Evolutionary conservation across 2,797 vertebrate species (phyloP).

Genomic region (Characodon lateralis): DNA sequence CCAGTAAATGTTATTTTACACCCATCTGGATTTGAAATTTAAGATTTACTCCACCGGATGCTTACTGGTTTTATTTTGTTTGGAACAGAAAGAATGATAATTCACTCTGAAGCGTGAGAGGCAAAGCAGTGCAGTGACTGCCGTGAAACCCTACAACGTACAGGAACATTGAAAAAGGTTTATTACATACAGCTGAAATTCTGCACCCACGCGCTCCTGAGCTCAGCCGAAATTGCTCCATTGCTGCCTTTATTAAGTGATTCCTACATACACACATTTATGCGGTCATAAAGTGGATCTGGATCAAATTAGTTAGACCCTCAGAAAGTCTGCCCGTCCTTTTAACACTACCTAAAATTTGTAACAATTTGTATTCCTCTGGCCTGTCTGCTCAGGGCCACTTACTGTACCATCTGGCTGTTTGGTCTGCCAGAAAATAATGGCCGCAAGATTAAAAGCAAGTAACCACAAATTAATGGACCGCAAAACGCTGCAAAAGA

Average conservation of each 20-base stretch:
- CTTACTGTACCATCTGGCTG: slow-evolving; percentile 51
- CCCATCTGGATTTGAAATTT: slow-evolving; percentile 20
- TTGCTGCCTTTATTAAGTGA: slow-evolving; percentile 70
- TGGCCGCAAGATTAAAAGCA: slow-evolving; percentile 70
- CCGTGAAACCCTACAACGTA: slow-evolving; percentile 11
- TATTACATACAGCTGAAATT: not conserved
- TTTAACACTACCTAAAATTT: slow-evolving; percentile 74
- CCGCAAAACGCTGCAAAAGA: slow-evolving; percentile 50
- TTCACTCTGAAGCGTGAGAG: slow-evolving; percentile 48
- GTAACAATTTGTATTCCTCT: slow-evolving; percentile 76
- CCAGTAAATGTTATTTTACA: slow-evolving; percentile 18
- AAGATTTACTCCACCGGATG: slow-evolving; percentile 10
- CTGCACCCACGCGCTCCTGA: slow-evolving; percentile 11
- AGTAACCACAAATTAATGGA: slow-evolving; percentile 56
- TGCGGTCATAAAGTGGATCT: slow-evolving; percentile 70
- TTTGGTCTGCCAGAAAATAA: slow-evolving; percentile 57
- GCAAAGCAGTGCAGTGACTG: slow-evolving; percentile 18
- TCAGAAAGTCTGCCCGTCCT: slow-evolving; percentile 56
- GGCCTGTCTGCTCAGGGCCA: slow-evolving; percentile 62
- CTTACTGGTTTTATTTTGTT: slow-evolving; percentile 12
- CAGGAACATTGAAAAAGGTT: not conserved
- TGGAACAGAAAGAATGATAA: slow-evolving; percentile 30
- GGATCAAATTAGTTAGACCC: slow-evolving; percentile 63
- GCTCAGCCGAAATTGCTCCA: slow-evolving; percentile 8
- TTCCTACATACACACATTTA: slow-evolving; percentile 66